phyloP scores from a whole-genome alignment of 2,797 vertebrate species.

The Dromococcyx pavoninus region DNA sequence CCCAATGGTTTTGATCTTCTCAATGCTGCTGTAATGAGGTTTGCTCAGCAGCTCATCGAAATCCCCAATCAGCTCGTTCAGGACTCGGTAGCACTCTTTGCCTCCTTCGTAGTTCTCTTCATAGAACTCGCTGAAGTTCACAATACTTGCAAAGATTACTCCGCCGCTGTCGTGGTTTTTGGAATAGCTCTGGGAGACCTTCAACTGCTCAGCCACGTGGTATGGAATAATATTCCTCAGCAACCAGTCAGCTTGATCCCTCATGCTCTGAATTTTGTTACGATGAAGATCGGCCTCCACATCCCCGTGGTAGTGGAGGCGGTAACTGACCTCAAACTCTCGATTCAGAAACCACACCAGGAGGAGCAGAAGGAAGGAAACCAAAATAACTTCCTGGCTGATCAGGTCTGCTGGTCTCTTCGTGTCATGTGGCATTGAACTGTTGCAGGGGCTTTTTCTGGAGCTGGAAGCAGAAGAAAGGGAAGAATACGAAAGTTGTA shows the following conservation, averaged over 20 bases:
- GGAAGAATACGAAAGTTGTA: not conserved
- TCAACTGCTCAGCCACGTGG: constrained; percentile 95
- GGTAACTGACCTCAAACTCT: constrained; percentile 97
- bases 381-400: constrained; percentile 85
- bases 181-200: constrained; percentile 98
- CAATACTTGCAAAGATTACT: constrained; percentile 97
- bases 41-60: constrained; percentile 93
- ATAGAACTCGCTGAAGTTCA: constrained; percentile 99
- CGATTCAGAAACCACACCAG: constrained; percentile 98
- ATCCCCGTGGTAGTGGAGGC: constrained; percentile 96
- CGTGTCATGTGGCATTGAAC: not conserved
- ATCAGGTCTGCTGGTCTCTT: constrained; percentile 77
- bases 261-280: constrained; percentile 95
- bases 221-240: constrained; percentile 97
- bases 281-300: constrained; percentile 96
- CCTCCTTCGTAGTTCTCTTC: constrained; percentile 98
- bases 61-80: constrained; percentile 96
- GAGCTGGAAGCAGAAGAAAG: constrained; percentile 60
- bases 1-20: constrained; percentile 99
- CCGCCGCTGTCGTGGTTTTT: constrained; percentile 96
- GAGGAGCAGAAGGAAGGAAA: constrained; percentile 91
- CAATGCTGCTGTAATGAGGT: constrained; percentile 87
- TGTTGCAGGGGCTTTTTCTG: constrained; percentile 49
- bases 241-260: constrained; percentile 96
- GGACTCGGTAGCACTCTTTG: constrained; percentile 96